Base-by-base conservation (phyloP, 2,888 invertebrate species). In the Meliscaeva auricollis region DNA sequence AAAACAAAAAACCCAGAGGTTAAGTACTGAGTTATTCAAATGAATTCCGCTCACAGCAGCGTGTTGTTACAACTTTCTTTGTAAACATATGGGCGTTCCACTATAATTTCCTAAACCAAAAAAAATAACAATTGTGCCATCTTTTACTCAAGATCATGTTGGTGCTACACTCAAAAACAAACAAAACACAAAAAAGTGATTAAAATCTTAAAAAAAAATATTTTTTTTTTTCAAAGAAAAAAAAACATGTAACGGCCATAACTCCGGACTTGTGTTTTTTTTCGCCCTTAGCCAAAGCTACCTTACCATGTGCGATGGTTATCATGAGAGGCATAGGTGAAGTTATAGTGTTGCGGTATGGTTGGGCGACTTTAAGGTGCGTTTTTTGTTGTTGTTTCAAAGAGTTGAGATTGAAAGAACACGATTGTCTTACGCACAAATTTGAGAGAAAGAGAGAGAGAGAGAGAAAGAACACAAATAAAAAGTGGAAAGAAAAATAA, bases 11-110 rank as follows among this genome's bases (percentile, higher is more conserved):
- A 38, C 20, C 38, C 64, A 15, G 48, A 62, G 62, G 48, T 73
- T 41, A 74, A 74, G 62, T 44, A 41, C 62, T 73, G 4, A 20
- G 50, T 38, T 69, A 82, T 77, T 72, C 68, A 68, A 78, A 82
- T 54, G 48, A 58, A 70, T 52, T 52, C 26, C 58, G 46, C 76
- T 70, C 50, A 70, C 22, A 77, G 72, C 70, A 13, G 1, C 15
- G 5, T 8, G n/a, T n/a, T n/a, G n/a, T 22, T 41, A 52, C 41
- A 83, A 83, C 79, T 79, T 83, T 83, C 74, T 70, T 83, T 74
- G 56, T 54, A 78, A 74, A 74, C 69, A 78, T 64, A 64, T 70
- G 74, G 83, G 64, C 74, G 83, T 79, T 79, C 64, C 78, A 68
- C 35, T 38, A 38, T 32, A 62, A 32, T 48, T 66, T 75, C 8